Evolutionary conservation across 2,113 vertebrate genomes (phyloP), one percentile per base, ranked within the genome.

Genomic region (Thalassarche chlororhynchos): DNA sequence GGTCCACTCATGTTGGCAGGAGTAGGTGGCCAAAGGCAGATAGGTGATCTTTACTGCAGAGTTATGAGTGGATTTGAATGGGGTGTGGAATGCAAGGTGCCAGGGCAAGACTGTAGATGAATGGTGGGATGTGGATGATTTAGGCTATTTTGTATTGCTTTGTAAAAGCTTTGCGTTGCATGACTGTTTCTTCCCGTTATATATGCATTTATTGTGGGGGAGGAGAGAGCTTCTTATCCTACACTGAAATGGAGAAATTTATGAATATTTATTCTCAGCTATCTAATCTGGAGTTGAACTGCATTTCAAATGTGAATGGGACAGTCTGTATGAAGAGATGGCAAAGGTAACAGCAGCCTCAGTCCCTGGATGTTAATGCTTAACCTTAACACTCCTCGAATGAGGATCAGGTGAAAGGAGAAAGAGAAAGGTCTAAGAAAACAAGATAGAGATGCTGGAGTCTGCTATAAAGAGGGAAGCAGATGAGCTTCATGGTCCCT

Each of bases 141-240:
- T 89, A 47, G 61, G 64, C 24, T 79, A 23, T 75, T 96, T 89
- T 89, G 29, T 78, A 51, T 81, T 76, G 55, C 65, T 82, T 91
- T 96, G 61, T 93, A 89, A 84, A 91, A 93, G 38, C 51, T 91
- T 93, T 84, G 36, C 46, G 93, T 88, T 95, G 80, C 46, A 10
- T 89, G 57, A 84, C 87, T 91, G 18, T 93, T 94, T 89, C 61
- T 91, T 69, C 62, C 74, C 44, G 68, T 92, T 93, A 75, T 76
- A 91, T 60, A 10, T 92, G 87, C 89, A 87, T 82, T 69, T 94
- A 87, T 71, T 89, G 87, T 72, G 74, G 77, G 32, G 84, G 89
- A 96, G 69, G 77, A 94, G 42, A 93, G 75, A 91, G 54, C 52
- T 96, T 46, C 84, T 82, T 96, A 79, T 87, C 52, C 89, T 94